Evolutionary conservation across 2,888 invertebrate genomes (phyloP).

Genomic region (Sericinus montela): DNA sequence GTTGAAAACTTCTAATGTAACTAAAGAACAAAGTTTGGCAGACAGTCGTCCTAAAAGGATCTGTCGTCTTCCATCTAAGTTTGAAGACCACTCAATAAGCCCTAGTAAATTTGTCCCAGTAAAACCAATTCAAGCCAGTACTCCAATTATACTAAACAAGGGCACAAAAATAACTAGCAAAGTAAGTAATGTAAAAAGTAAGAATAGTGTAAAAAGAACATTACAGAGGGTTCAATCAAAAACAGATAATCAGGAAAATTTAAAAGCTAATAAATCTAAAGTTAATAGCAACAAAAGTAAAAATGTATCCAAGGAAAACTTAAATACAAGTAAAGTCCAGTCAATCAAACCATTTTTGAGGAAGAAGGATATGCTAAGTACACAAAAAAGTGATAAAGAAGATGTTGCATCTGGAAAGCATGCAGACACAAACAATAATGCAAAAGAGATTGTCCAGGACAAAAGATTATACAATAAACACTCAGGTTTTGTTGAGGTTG

Average conservation of each 20-base stretch:
- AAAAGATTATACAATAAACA: conserved; percentile 14
- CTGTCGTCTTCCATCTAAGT: conserved; percentile 53
- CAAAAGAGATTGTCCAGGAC: conserved; percentile 21
- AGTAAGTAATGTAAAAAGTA: neutral
- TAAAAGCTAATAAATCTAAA: neutral
- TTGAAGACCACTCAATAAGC: conserved; percentile 57
- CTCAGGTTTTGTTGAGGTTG: conserved; percentile 16
- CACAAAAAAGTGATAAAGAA: conserved; percentile 11
- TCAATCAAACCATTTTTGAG: neutral
- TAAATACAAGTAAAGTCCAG: neutral
- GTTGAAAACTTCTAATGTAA: conserved; percentile 40
- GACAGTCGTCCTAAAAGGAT: conserved; percentile 51
- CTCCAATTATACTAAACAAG: conserved; percentile 43
- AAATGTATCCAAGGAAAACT: neutral
- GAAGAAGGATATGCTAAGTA: conserved; percentile 9
- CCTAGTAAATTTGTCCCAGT: conserved; percentile 52
- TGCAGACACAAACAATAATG: conserved; percentile 51
- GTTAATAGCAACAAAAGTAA: neutral
- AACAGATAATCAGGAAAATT: neutral
- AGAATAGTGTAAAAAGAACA: neutral
- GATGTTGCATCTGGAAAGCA: conserved; percentile 26
- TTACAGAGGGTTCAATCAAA: conserved; percentile 20
- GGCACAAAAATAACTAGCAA: conserved; percentile 12
- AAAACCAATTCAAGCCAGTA: conserved; percentile 57
- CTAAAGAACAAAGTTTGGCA: conserved; percentile 39